Conservation (phyloP, 2,888 invertebrate species). For the Cryptophagus acutangulus region DNA sequence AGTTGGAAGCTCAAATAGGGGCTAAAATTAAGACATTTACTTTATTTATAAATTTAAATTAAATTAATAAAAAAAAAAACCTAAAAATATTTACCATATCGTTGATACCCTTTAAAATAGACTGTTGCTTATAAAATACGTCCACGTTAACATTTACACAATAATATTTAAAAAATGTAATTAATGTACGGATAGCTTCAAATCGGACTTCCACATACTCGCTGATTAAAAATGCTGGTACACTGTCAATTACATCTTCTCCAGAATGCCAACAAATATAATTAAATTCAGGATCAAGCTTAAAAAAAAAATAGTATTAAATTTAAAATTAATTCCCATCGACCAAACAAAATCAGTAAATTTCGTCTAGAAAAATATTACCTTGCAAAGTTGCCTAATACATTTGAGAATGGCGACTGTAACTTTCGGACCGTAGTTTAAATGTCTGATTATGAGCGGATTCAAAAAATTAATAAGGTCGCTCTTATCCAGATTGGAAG, state of each 20-base stretch:
- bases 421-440: slow-evolving; percentile 43
- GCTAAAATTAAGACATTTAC: background rate
- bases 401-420: slow-evolving; percentile 45
- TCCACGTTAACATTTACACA: slow-evolving; percentile 20
- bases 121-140: slow-evolving; percentile 32
- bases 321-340: background rate
- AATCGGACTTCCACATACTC: slow-evolving; percentile 47
- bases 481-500: slow-evolving; percentile 18
- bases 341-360: slow-evolving; percentile 1
- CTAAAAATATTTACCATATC: slow-evolving; percentile 23
- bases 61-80: background rate
- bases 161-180: slow-evolving; percentile 36
- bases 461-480: slow-evolving; percentile 29
- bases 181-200: slow-evolving; percentile 42
- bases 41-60: slow-evolving; percentile 5
- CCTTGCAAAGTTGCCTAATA: slow-evolving; percentile 43
- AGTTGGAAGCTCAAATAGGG: too few species aligned
- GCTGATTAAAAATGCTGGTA: slow-evolving; percentile 41
- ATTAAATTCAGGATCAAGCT: slow-evolving; percentile 34
- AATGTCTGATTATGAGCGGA: slow-evolving; percentile 33
- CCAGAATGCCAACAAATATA: slow-evolving; percentile 31
- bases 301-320: slow-evolving; percentile 8
- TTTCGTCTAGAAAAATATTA: slow-evolving; percentile 24
- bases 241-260: slow-evolving; percentile 27
- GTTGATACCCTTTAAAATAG: slow-evolving; percentile 40